Evolutionary conservation across 2,888 invertebrate species (phyloP), one percentile per base, ranked within the genome.

Genomic region (Anarsia innoxiella): DNA sequence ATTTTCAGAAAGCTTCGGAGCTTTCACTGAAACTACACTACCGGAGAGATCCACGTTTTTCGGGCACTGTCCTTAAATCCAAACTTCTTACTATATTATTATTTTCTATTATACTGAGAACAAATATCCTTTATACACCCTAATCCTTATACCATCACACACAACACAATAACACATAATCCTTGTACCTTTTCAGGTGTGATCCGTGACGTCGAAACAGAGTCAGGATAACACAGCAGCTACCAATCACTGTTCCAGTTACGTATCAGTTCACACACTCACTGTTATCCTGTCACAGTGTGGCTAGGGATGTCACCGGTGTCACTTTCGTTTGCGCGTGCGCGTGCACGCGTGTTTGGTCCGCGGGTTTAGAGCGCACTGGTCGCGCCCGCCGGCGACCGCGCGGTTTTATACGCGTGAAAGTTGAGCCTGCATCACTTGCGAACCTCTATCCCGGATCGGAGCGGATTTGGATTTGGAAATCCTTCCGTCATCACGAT

Each of bases 401-500:
- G 55, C 49, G 40, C 42, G 52, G 76, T 80, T 83, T 67, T 84
- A 84, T 84, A 83, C 77, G 71, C 80, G 83, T 73, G 83, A 84
- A 84, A 83, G 83, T 84, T 73, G 44, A 49, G 58, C 60, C 61
- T 61, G 64, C 66, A 56, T 54, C 56, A 54, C 55, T 56, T 56
- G 53, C 54, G 54, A 27, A 13, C 26, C 23, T 33, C 33, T 71
- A 79, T 83, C 83, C 83, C 75, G 83, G 82, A 82, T 76, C 66
- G 52, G 40, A 59, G 56, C 61, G 60, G 60, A 66, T 63, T 63
- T 49, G 48, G 53, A 62, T 79, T 72, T 76, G 70, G 77, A 71
- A 78, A 82, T 72, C 74, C 73, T 75, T 69, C 19, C 28, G 25
- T 28, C n/a, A 11, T 12, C 10, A 4, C 12, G 19, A n/a, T 55